Evolutionary conservation across 2,888 invertebrate species (phyloP).

Genomic region (Dolomedes plantarius): DNA sequence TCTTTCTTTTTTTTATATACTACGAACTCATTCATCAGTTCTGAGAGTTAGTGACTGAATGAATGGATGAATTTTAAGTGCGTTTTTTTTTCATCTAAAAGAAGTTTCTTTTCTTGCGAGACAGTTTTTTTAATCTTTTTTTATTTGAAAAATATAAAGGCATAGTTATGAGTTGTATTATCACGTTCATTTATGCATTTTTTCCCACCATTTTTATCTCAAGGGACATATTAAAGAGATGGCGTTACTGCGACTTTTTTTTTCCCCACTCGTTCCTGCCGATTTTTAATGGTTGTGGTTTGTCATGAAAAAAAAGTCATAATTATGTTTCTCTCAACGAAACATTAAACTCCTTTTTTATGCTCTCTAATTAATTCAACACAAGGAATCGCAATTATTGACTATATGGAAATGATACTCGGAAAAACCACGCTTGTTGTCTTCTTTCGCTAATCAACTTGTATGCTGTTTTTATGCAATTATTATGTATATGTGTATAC

Average conservation of each 20-base stretch:
- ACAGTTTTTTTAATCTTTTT: no score
- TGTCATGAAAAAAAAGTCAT: neutral
- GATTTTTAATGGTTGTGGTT: neutral
- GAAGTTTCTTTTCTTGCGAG: neutral
- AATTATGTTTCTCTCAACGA: neutral
- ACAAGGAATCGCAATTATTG: no score
- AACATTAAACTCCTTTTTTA: neutral
- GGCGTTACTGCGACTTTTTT: neutral
- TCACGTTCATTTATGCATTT: neutral
- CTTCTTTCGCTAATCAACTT: no score
- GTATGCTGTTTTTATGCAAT: no score
- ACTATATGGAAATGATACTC: no score
- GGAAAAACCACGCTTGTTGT: no score
- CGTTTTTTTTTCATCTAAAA: neutral
- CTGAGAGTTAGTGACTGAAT: neutral
- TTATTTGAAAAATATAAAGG: no score
- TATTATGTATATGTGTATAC: no score
- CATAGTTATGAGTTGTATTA: neutral
- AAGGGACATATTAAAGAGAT: neutral
- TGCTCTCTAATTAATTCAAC: no score
- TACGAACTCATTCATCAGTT: conserved; percentile 17
- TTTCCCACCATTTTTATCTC: neutral
- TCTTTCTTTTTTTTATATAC: neutral
- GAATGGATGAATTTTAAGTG: conserved; percentile 7
- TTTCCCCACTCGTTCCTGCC: neutral